These are phyloP conservation scores for Synaphobranchus kaupii DNA, from an alignment of 2,797 vertebrate species.

Conservation along the genomic window DNA sequence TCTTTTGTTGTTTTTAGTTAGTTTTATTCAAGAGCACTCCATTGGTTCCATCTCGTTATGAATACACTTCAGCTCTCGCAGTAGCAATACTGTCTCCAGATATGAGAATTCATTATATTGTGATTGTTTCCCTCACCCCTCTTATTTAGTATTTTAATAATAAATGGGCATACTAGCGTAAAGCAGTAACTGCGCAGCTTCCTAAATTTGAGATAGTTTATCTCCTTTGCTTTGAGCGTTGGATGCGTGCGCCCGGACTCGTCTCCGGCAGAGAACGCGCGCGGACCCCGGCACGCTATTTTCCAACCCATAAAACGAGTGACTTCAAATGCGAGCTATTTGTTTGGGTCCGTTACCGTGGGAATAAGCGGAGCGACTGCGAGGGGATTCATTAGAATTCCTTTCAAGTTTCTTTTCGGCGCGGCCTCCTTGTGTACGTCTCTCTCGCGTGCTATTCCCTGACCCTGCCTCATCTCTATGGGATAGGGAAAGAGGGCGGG, in stretches of 20 bases:
- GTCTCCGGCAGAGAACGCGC: constrained; percentile 28
- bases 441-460: constrained; percentile 72
- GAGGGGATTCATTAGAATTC: constrained; percentile 79
- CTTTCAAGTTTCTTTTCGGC: constrained; percentile 74
- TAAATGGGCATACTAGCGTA: constrained; percentile 11
- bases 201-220: not conserved
- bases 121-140: not conserved
- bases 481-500: constrained; percentile 70
- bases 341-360: constrained; percentile 82
- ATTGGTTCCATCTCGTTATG: not conserved
- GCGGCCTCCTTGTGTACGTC: constrained; percentile 76
- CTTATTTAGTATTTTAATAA: not conserved
- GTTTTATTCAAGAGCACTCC: not conserved
- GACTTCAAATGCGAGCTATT: constrained; percentile 84
- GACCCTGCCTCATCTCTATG: constrained; percentile 73
- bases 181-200: not conserved
- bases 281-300: constrained; percentile 58
- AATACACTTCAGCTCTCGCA: not conserved
- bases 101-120: constrained; percentile 12
- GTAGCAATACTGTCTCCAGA: not conserved
- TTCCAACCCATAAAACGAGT: constrained; percentile 78
- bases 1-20: constrained; percentile 6
- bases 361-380: constrained; percentile 77
- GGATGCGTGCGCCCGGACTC: not conserved
- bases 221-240: not conserved